Base-by-base conservation (phyloP, 2,888 invertebrate species). In the Apotomis turbidana region DNA sequence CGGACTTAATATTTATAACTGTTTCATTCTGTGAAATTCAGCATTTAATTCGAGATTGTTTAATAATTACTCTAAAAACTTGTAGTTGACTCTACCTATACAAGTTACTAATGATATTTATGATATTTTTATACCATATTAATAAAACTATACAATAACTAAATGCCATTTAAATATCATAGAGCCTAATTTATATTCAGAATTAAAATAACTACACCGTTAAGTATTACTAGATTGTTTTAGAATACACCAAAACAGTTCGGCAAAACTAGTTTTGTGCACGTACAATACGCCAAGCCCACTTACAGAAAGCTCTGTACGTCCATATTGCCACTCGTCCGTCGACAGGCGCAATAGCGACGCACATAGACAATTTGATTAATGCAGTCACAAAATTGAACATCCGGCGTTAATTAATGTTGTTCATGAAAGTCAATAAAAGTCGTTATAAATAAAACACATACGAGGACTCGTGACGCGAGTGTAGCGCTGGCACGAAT, bases 401-500 rank as follows among this genome's bases (percentile, higher is more conserved):
- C 49, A 49, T 49, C 49, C 9, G 3, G 49, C 10, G 13, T 41
- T 44, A 59, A 41, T 36, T 36, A 13, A 13, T 44, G 13, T 59
- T 13, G 8, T 44, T 44, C 9, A 44, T n/a, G 10, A 62, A 62
- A 52, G 41, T 27, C 38, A 51, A 52, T 12, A 64, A 63, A 63
- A 9, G 9, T 38, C 9, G 15, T 52, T 55, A 55, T 36, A 27
- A 66, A 46, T 61, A 15, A 54, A 55, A 57, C 9, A 64, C 2
- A 66, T 36, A 55, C 6, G n/a, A 15, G 52, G 54, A 55, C n/a
- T 44, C n/a, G 66, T 66, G 54, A 13, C 12, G 27, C 27, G 64
- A 44, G 12, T 5, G 46, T 61, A 57, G 67, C 68, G 63, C 51
- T 68, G 46, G 61, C 64, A 38, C 58, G 62, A 62, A 38, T 69